Conservation (phyloP, 1,140 invertebrate genomes). For the honey bee (Apis mellifera) region Amel_HAv3.1 CM009939.2:3634501-3635000, state of each 20-base stretch:
- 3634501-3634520: neutral
- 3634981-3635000: constrained; percentile 90
- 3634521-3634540: neutral
- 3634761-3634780: too few relatives aligned
- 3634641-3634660: constrained; percentile 54
- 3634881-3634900: constrained; percentile 96
- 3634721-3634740: neutral
- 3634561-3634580: constrained; percentile 44
- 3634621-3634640: constrained; percentile 58
- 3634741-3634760: too few relatives aligned
- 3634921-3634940: constrained; percentile 96
- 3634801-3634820: too few relatives aligned
- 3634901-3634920: constrained; percentile 97
- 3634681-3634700: constrained; percentile 10
- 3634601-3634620: constrained; percentile 44
- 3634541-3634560: constrained; percentile 12
- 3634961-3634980: constrained; percentile 94
- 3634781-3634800: too few relatives aligned
- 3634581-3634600: constrained; percentile 32
- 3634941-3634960: constrained; percentile 95
- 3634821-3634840: too few relatives aligned
- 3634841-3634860: too few relatives aligned
- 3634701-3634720: neutral
- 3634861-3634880: constrained; percentile 85
- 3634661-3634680: constrained; percentile 46